Base-by-base conservation (phyloP, 2,888 invertebrate species). In the Eupithecia subfuscata region DNA sequence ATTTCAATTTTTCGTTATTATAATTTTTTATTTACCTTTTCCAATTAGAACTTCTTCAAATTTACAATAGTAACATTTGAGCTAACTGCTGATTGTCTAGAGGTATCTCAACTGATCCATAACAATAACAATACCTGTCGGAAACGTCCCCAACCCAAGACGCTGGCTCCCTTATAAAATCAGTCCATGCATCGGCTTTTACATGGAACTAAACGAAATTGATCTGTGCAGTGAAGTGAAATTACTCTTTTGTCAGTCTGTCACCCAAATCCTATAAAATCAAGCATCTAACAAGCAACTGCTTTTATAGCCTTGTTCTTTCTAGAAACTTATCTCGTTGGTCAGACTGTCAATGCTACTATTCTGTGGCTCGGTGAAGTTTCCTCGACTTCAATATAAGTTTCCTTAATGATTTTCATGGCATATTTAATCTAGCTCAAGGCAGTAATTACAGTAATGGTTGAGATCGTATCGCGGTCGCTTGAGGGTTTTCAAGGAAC, bases 401-500 rank as follows among this genome's bases (percentile, higher is more conserved):
- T 40, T 40, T 40, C 40, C 70, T 68, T 40, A 43, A 16, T 69
- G 56, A 56, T 74, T 76, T 71, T 69, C 18, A 68, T 75, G 68
- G 74, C 77, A 76, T 76, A 75, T 80, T 80, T 78, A 73, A 80
- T 79, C 78, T 81, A 78, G 81, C 81, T 78, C 78, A 80, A 78
- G 81, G 80, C 80, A 69, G 75, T 79, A 77, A 80, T 81, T 81
- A 79, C 60, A 75, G 70, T 69, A 74, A 79, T 76, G 71, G 76
- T 69, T 52, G 45, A 74, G 77, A 79, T 78, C 72, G 45, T 63
- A 79, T 77, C 75, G 60, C 69, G 22, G 48, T 75, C 67, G 56
- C 65, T 72, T 75, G 75, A 73, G 73, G 77, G 78, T 70, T 77
- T 80, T 78, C 75, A 45, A 80, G 75, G 75, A 80, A 76, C 75